Base-by-base conservation (phyloP, 2,888 invertebrate genomes). In the Mechanitis messenoides region DNA sequence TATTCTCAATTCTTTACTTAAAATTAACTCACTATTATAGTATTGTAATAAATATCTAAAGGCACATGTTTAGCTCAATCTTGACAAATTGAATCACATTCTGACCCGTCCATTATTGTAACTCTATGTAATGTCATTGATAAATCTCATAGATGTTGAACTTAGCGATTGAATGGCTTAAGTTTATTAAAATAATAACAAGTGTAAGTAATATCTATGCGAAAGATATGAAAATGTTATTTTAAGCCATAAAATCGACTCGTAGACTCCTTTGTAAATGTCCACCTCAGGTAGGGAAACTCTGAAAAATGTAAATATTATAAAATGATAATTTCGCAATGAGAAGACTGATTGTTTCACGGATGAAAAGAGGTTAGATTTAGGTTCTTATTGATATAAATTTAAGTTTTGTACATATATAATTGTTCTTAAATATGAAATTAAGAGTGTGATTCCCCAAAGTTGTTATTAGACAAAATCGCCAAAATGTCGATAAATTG, bases 341-440 rank as follows among this genome's bases (percentile, higher is more conserved):
- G 87, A 89, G 86, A 89, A 89, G 89, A 89, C 89, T 89, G 89
- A 89, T 84, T 82, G 87, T 74, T 85, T 86, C 85, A 81, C 79
- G 85, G 83, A 78, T 84, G 87, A 81, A 76, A 75, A 79, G 81
- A 82, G 86, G 80, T 81, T 74, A 86, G 81, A 72, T 81, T 81
- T 87, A 85, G 81, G 77, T 83, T 82, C 77, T 76, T 80, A 81
- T 79, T 78, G 72, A 74, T 78, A 74, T 81, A 83, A 80, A 77
- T 82, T 85, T 85, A 84, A 83, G 82, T 86, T 84, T 79, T 80
- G 60, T 66, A 63, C 63, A 61, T 66, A 63, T 59, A 55, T 50
- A 50, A 50, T 59, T 66, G 54, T 56, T 58, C 50, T 64, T 59
- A 59, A 56, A 63, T 71, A 58, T 64, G 47, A 60, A 62, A 60